Base-by-base conservation (phyloP, 2,888 invertebrate genomes). In the Anoncus sp. region DNA sequence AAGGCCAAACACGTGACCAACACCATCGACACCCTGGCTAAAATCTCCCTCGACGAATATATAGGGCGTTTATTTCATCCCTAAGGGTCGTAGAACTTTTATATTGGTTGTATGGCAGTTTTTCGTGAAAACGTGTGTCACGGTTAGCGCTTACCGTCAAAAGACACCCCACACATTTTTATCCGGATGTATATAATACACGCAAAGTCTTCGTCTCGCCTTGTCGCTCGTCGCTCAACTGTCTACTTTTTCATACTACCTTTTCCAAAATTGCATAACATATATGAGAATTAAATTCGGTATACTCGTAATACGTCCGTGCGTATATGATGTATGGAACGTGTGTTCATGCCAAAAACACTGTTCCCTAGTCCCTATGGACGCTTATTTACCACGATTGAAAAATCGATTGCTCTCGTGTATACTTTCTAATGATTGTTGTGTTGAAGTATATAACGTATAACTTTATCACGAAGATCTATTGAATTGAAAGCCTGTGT, bases 101-200 rank as follows among this genome's bases (percentile, higher is more conserved):
- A 38, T n/a, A 38, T 31, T 18, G 35, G 45, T 47, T 22, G 16
- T 62, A 35, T 22, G 22, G 27, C 12, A 43, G 31, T 51, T 35
- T 60, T 63, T 43, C 59, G 74, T 45, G 35, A 72, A 77, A 77
- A 62, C 49, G 62, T 35, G 43, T 45, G 43, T 55, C 65, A 59
- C 43, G 16, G 60, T 16, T 20, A 69, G 38, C 57, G 62, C 49
- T 72, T 62, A 72, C 27, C 40, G 55, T 62, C 77, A 67, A 67
- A n/a, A n/a, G n/a, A 47, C 6, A 43, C 40, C 76, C 43, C 49
- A 12, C 60, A 35, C 59, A 43, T 40, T 60, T 60, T 72, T 51
- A 51, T 49, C 51, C 63, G 43, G 51, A 69, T 65, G 72, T 67
- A 35, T 22, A 38, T 24, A 47, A 49, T 49, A 27, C 31, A 51